Percentiles rank a stretch among this genome's conserved stretches.
These are phyloP conservation scores for Chaetops frenatus DNA, from an alignment of 2,113 vertebrate genomes.

Conservation along the genomic window DNA sequence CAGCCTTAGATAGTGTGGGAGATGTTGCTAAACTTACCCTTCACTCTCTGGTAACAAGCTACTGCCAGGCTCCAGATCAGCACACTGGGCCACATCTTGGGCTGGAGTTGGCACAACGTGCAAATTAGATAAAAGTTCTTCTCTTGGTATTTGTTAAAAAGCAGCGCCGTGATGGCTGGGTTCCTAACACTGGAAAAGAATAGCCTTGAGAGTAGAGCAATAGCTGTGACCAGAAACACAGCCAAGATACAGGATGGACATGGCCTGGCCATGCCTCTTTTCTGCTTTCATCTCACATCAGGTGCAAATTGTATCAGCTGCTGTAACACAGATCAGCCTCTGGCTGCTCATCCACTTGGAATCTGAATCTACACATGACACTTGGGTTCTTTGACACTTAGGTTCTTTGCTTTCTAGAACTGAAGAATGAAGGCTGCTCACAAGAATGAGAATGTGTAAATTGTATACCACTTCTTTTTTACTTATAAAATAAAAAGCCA, in stretches of 20 bases:
- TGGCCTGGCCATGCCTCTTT: not conserved
- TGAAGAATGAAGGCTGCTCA: not conserved
- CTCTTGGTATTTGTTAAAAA: not conserved
- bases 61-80: not conserved
- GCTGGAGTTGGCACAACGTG: accelerated
- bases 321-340: not conserved
- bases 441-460: not conserved
- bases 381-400: not conserved
- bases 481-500: not conserved
- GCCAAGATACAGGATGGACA: not conserved
- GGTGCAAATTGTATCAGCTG: not conserved
- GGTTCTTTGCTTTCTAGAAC: not conserved
- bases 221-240: not conserved
- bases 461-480: not conserved
- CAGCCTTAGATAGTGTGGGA: not conserved
- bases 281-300: not conserved
- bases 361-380: not conserved
- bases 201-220: not conserved
- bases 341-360: not conserved
- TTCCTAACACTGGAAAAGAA: not conserved
- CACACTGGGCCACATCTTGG: not conserved
- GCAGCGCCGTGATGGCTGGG: not conserved
- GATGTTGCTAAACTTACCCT: not conserved
- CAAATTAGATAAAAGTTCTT: not conserved
- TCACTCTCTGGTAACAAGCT: not conserved